Percentiles rank a stretch among this genome's conserved stretches.
Evolutionary conservation across 2,888 invertebrate species (phyloP).

Genomic region (Linyphia triangularis): DNA sequence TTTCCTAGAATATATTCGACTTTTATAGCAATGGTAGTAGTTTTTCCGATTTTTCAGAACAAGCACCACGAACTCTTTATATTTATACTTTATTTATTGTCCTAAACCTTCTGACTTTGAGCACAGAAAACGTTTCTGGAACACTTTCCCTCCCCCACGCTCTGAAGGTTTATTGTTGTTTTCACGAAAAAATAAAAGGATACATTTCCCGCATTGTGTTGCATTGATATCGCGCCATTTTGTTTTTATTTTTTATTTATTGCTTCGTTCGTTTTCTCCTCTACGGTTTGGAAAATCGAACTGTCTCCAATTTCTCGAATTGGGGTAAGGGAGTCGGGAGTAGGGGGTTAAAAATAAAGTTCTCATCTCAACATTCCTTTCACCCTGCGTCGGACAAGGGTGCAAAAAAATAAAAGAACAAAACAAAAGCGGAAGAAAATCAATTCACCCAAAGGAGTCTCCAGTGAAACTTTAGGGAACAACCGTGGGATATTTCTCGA

Average conservation of each 20-base stretch:
- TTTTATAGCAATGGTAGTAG: conserved; percentile 36
- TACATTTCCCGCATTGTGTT: conserved; percentile 55
- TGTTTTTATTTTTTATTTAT: background rate
- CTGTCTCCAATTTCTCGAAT: conserved; percentile 42
- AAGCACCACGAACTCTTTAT: conserved; percentile 17
- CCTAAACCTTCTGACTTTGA: conserved; percentile 48
- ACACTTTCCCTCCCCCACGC: conserved; percentile 21
- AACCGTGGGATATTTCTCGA: conserved; percentile 5
- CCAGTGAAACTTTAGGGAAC: conserved; percentile 15
- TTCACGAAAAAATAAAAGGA: conserved; percentile 53
- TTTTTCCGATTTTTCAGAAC: conserved; percentile 43
- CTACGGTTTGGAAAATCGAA: conserved; percentile 21
- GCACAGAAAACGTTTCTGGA: conserved; percentile 10
- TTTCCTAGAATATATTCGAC: background rate
- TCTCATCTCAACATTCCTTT: conserved; percentile 40
- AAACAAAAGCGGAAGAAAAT: conserved; percentile 2
- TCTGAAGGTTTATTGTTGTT: conserved; percentile 51
- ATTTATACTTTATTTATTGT: conserved; percentile 63
- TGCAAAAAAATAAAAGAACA: conserved; percentile 4
- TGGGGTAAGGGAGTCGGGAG: background rate
- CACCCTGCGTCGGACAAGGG: background rate
- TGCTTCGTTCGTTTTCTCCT: background rate
- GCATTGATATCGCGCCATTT: conserved; percentile 12
- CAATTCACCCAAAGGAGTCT: conserved; percentile 26
- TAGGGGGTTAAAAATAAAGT: conserved; percentile 21